These are phyloP conservation scores for Metacarcinus magister DNA, from an alignment of 2,888 invertebrate genomes.

Conservation along the genomic window DNA sequence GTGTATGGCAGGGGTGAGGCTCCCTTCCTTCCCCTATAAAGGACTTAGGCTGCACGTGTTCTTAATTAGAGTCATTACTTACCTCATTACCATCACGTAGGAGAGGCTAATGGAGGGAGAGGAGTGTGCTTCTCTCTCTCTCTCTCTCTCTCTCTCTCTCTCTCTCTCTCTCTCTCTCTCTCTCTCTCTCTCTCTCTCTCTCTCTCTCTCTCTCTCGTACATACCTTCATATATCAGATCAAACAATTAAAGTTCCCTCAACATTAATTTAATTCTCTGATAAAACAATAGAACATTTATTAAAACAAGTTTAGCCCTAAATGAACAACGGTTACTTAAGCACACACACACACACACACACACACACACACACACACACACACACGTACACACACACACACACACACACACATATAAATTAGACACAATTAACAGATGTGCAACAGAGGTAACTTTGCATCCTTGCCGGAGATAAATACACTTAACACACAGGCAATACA, in stretches of 20 bases:
- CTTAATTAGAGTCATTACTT: conserved; percentile 49
- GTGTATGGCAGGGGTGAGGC: background rate
- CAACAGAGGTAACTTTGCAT: background rate
- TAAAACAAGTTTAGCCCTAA: background rate
- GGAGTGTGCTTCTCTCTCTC: background rate
- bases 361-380: conserved; percentile 47
- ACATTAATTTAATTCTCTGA: background rate
- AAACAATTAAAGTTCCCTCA: background rate
- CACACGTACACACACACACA: background rate
- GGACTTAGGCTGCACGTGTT: conserved; percentile 8
- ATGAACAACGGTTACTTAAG: background rate
- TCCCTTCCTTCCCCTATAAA: background rate
- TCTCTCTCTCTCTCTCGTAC: background rate
- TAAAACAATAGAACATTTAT: conserved; percentile 37
- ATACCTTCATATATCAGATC: background rate
- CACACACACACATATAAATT: conserved; percentile 28
- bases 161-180: conserved; percentile 51
- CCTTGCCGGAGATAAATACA: background rate
- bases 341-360: conserved; percentile 45
- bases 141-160: conserved; percentile 60
- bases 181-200: conserved; percentile 47
- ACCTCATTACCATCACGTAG: conserved; percentile 64
- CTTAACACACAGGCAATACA: conserved; percentile 11
- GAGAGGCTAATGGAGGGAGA: background rate
- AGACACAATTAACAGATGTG: conserved; percentile 14